Base-by-base conservation (phyloP, 1,140 invertebrate genomes). In the Oncopeltus fasciatus region DNA sequence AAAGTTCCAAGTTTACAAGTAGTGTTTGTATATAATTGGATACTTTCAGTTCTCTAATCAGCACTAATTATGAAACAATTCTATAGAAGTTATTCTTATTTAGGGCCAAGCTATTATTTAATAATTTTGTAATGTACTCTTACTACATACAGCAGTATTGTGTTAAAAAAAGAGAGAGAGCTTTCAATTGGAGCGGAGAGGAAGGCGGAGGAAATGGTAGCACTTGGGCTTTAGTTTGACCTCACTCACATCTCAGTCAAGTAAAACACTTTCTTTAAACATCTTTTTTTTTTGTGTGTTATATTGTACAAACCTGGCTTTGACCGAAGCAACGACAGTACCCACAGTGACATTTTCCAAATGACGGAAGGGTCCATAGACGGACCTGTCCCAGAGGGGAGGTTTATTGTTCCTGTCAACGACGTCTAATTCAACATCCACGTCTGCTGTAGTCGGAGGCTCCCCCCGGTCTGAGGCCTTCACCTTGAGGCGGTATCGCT, bases 391-490 rank as follows among this genome's bases (percentile, higher is more conserved):
- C 91, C 91, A 95, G 75, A 92, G 82, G 76, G 92, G 92, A 75
- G 92, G 91, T 83, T 94, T 94, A 86, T 93, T 94, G 84, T 93
- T 92, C 79, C 90, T 87, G 84, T 94, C 90, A 80, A 95, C 90
- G 78, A 95, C 90, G 82, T 92, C 90, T 85, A 95, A 88, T 77
- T 92, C 88, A 80, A 94, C 89, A 78, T 94, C 90, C 77, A 94
- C 92, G 78, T 92, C 88, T 76, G 91, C 90, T 77, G 82, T 85
- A 73, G 88, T 87, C 74, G 86, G 85, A 75, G 87, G 85, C 74
- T 80, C 83, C 74, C 92, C 92, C 78, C 84, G 83, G 83, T 95
- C 92, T 72, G 87, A 90, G 75, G 92, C 92, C 76, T 87, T 87
- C 76, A 94, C 91, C 78, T 85, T 86, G 77, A 95, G 83, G 73